Conservation (phyloP, 64 coral and sea anemone genomes). For the Pocillopora verrucosa region DNA sequence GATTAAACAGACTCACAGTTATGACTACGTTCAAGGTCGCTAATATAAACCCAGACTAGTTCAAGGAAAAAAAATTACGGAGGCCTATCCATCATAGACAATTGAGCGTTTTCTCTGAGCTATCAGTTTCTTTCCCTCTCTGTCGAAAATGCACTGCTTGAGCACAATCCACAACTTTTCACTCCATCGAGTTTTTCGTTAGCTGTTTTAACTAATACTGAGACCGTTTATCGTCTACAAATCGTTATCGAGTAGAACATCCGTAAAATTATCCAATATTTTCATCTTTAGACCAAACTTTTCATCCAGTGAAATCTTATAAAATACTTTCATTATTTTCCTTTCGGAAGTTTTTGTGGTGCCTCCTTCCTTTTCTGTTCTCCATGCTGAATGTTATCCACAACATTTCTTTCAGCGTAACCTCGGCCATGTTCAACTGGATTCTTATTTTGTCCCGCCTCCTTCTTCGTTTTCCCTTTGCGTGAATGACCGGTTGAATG, state of each 20-base stretch:
- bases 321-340: constrained; percentile 33
- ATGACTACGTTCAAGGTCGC: too few relatives aligned
- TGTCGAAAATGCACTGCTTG: background rate
- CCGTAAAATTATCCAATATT: background rate
- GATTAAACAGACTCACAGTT: too few relatives aligned
- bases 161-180: background rate
- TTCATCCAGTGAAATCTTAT: background rate
- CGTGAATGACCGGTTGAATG: constrained; percentile 73
- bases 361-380: constrained; percentile 96
- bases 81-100: too few relatives aligned
- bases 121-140: background rate
- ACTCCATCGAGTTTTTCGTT: background rate
- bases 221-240: background rate
- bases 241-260: too few relatives aligned
- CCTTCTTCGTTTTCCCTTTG: constrained; percentile 92
- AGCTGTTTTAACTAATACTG: background rate
- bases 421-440: constrained; percentile 54
- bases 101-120: too few relatives aligned
- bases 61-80: too few relatives aligned
- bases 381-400: constrained; percentile 88
- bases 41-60: too few relatives aligned
- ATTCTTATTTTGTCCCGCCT: constrained; percentile 88
- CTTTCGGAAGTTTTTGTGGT: constrained; percentile 49
- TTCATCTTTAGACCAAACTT: constrained; percentile 3
- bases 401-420: constrained; percentile 76